Evolutionary conservation across 2,797 vertebrate genomes (phyloP).

Genomic region (Euphonia xanthogaster): DNA sequence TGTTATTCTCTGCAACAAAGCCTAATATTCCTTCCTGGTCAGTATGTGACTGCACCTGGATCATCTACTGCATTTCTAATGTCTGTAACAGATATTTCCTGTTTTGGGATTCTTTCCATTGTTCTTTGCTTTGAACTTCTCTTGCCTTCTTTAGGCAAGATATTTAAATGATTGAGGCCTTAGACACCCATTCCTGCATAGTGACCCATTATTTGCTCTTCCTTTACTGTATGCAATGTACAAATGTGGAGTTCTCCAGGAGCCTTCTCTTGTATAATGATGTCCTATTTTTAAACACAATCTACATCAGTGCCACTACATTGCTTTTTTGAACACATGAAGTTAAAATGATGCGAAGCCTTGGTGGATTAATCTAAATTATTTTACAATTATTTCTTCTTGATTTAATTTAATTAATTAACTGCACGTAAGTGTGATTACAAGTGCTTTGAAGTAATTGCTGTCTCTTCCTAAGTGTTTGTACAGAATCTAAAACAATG

Average conservation of each 20-base stretch:
- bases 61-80: conserved; percentile 47
- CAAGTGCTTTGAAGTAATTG: conserved; percentile 54
- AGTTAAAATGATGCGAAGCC: neutral
- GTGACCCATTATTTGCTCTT: conserved; percentile 1
- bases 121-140: conserved; percentile 43
- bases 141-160: conserved; percentile 41
- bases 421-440: conserved; percentile 27
- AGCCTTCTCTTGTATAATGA: neutral
- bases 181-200: neutral
- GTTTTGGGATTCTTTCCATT: conserved; percentile 63
- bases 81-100: conserved; percentile 72
- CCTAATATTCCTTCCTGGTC: conserved; percentile 60
- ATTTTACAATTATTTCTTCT: conserved; percentile 46
- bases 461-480: conserved; percentile 50
- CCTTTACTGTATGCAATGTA: neutral
- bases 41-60: conserved; percentile 65
- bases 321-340: neutral
- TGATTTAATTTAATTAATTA: conserved; percentile 64
- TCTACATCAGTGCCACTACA: neutral
- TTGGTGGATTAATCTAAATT: conserved; percentile 2
- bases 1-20: conserved; percentile 64
- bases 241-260: neutral
- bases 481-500: conserved; percentile 41
- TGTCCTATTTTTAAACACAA: neutral
- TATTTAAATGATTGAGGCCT: conserved; percentile 36